Evolutionary conservation across 2,888 invertebrate genomes (phyloP).

Genomic region (Cepaea hortensis): DNA sequence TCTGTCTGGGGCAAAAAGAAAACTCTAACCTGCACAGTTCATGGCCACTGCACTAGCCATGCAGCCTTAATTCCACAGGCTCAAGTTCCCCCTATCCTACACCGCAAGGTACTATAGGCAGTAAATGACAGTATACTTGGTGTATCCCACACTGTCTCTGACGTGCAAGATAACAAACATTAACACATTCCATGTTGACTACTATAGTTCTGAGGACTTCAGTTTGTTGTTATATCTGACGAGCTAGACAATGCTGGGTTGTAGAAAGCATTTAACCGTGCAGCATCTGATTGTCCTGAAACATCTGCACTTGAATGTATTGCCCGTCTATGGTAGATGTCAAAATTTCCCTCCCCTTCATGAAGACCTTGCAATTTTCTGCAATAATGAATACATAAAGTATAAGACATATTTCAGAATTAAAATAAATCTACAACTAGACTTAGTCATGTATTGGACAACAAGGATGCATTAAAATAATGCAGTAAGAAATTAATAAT

Average conservation of each 20-base stretch:
- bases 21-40: no score
- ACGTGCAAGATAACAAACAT: no score
- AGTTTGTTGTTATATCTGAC: no score
- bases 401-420: neutral
- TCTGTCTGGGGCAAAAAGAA: no score
- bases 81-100: no score
- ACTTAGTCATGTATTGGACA: neutral
- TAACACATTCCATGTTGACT: no score
- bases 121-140: no score
- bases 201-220: no score
- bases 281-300: slow-evolving; percentile 4
- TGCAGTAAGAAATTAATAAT: neutral
- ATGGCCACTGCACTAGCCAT: no score
- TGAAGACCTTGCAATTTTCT: neutral
- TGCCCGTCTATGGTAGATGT: neutral
- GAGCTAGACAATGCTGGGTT: slow-evolving; percentile 15
- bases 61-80: no score
- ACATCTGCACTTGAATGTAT: neutral
- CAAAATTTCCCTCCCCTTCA: neutral
- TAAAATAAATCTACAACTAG: neutral
- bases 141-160: no score
- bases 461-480: neutral
- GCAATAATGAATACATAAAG: neutral
- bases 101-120: no score
- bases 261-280: slow-evolving; percentile 12